Evolutionary conservation across 2,888 invertebrate species (phyloP), one percentile per base, ranked within the genome.

Genomic region (Lepidonotus clava): DNA sequence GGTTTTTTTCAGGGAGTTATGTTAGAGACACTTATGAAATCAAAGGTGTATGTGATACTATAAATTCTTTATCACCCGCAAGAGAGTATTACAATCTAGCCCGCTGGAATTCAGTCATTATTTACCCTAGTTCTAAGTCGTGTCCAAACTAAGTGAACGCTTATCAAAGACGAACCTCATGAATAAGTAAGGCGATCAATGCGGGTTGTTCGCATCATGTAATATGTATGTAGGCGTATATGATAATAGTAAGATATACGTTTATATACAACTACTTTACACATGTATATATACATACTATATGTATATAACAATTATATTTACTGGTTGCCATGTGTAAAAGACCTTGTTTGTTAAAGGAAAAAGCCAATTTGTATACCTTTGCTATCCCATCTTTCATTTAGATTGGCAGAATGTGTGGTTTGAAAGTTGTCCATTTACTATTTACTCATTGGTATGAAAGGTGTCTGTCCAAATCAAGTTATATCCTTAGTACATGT

Each of bases 291-390:
- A 76, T 76, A 40, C 76, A 76, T 40, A 38, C 76, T 40, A 40
- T 76, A 34, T 76, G 76, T 76, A 76, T 76, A 76, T 76, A 76
- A 76, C n/a, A n/a, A 76, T 76, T 76, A 76, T 21, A 76, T 76
- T 76, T 76, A 76, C 76, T 40, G 76, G 40, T 76, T 40, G 76
- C 38, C 76, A 76, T 4, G n/a, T n/a, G n/a, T n/a, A n/a, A n/a
- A n/a, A n/a, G n/a, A n/a, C n/a, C n/a, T n/a, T n/a, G n/a, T n/a
- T n/a, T n/a, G n/a, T n/a, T n/a, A n/a, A n/a, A n/a, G n/a, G n/a
- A n/a, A n/a, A n/a, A n/a, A n/a, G n/a, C n/a, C 40, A n/a, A 38
- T 76, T 76, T 76, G 76, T 76, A 76, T 40, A 76, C 76, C 36
- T 76, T 76, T 21, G n/a, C n/a, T 76, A 38, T 76, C 28, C 61